Conservation (phyloP, 2,797 vertebrate genomes). For the Smutsia gigantea region DNA sequence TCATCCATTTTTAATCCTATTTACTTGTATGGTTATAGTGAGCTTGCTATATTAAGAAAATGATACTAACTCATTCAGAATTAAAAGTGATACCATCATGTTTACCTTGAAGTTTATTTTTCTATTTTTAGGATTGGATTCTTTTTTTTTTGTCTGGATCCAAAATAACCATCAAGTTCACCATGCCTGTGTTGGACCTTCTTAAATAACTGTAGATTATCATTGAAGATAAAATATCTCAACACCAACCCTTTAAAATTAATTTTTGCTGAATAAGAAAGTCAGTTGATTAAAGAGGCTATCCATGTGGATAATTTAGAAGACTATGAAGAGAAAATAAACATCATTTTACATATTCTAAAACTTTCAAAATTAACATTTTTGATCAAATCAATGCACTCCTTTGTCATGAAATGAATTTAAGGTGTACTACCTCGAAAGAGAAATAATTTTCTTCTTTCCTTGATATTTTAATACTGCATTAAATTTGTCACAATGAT, state of each 20-base stretch:
- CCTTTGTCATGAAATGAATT: slow-evolving; percentile 10
- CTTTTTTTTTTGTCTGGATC: background rate
- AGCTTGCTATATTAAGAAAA: slow-evolving; percentile 32
- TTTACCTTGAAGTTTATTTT: background rate
- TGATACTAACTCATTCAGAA: background rate
- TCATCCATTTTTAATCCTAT: background rate
- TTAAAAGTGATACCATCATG: background rate
- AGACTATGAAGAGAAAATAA: background rate
- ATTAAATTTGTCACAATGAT: slow-evolving; percentile 35
- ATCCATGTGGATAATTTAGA: background rate
- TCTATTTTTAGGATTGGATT: background rate
- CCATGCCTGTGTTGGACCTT: background rate
- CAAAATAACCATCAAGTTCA: background rate
- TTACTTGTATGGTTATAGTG: background rate
- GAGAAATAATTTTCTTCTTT: background rate
- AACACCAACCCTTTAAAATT: background rate
- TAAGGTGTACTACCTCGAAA: background rate
- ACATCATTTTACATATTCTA: slow-evolving; percentile 21
- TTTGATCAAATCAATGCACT: background rate
- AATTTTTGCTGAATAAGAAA: slow-evolving; percentile 34
- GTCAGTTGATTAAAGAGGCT: background rate
- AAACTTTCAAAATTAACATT: background rate
- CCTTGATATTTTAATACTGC: slow-evolving; percentile 18
- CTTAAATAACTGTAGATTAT: background rate
- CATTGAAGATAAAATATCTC: background rate